A percentile compares a stretch with the other conserved stretches of the same genome.
These are phyloP conservation scores for Lutjanus argentimaculatus DNA, from an alignment of 2,797 vertebrate genomes.

Conservation along the genomic window DNA sequence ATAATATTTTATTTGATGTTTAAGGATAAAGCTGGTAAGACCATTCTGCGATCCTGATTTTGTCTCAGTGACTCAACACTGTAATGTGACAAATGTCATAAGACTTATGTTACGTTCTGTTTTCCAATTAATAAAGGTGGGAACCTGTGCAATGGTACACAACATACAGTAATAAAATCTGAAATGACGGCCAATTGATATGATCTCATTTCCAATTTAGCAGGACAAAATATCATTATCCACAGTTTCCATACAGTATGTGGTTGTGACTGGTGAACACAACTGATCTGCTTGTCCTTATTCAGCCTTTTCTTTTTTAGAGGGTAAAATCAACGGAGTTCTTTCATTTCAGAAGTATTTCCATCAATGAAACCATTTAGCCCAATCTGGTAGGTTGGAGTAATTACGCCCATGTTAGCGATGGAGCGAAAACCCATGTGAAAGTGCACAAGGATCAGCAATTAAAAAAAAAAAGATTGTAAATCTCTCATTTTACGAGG, in stretches of 20 bases:
- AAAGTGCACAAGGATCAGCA: neutral
- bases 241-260: neutral
- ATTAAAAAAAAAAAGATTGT: neutral
- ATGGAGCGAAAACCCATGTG: neutral
- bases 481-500: neutral
- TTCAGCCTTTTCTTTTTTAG: neutral
- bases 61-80: neutral
- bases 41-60: neutral
- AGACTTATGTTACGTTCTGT: too few species aligned
- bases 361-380: neutral
- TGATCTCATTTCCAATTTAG: neutral
- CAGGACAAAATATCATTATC: conserved; percentile 1
- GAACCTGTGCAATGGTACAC: neutral
- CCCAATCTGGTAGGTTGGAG: neutral
- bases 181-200: conserved; percentile 1
- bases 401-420: neutral
- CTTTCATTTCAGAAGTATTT: neutral
- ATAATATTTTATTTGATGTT: neutral
- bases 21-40: neutral
- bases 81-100: neutral
- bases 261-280: neutral
- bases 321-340: neutral
- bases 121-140: neutral
- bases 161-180: neutral
- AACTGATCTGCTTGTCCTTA: neutral